Base-by-base conservation (phyloP, 2,113 vertebrate genomes). In the Hirundichthys speculiger region DNA sequence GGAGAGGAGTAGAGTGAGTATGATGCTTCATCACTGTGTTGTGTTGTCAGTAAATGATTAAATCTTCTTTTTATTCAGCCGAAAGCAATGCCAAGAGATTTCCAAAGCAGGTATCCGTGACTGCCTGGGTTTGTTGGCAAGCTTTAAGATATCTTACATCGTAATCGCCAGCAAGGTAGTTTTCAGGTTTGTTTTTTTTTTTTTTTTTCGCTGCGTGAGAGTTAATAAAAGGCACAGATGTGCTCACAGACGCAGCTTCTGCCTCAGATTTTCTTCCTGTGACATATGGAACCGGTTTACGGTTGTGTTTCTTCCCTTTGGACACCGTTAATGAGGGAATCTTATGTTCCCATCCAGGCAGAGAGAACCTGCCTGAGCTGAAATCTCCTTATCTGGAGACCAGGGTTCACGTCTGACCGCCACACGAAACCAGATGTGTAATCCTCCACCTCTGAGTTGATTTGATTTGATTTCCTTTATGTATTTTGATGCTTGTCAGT, bases 211-310 rank as follows among this genome's bases (percentile, higher is more conserved):
- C 5, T 0, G 13, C 14, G 2, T 46, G 22, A 51, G 18, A 46
- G 12, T 42, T n/a, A 52, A 49, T 18, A 27, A 54, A 61, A 67
- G 34, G 19, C 68, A 56, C 80, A 83, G 73, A 80, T 79, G 75
- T 61, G 25, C 53, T 38, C 16, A 15, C 54, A 18, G 21, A 34
- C 27, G 52, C 73, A 51, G 60, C 58, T 43, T 21, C 54, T 19
- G 73, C 81, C 77, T 69, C 75, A 57, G 71, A 85, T 74, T 67
- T 61, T 75, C 61, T 39, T 70, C 50, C 58, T 51, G 66, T 54
- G 71, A 83, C 88, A 90, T 91, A 88, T 86, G 89, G 86, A 83
- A 81, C 63, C 54, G 14, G 55, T 78, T 82, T 65, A 38, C 63
- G n/a, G 0, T 65, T 65, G 66, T 14, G 39, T 62, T 77, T 69